These are phyloP conservation scores for Watsonalla binaria DNA, from an alignment of 2,888 invertebrate genomes.

Conservation along the genomic window DNA sequence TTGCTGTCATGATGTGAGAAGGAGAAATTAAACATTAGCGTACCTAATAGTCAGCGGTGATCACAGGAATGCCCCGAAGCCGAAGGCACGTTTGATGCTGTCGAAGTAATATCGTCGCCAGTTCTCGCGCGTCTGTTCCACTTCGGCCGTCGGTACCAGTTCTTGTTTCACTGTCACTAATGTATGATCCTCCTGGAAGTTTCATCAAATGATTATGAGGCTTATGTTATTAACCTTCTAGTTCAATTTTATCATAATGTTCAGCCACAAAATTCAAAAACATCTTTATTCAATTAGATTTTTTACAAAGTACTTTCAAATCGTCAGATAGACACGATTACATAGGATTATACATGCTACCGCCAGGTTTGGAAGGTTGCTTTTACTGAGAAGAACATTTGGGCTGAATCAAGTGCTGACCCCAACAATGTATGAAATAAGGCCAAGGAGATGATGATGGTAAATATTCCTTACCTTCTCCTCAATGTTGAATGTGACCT, in stretches of 20 bases:
- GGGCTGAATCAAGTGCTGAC: too few species aligned
- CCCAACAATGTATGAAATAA: too few species aligned
- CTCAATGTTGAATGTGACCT: conserved; percentile 89
- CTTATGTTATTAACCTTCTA: too few species aligned
- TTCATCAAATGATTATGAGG: not conserved
- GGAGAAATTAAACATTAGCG: not conserved
- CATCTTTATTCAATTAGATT: not conserved
- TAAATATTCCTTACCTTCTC: conserved; percentile 81
- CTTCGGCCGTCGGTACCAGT: conserved; percentile 89
- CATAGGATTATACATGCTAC: too few species aligned
- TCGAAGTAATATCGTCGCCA: conserved; percentile 98
- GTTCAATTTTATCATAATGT: too few species aligned
- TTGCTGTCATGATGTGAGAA: not conserved
- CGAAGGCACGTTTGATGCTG: conserved; percentile 94
- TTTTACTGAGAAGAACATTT: too few species aligned
- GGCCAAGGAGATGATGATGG: too few species aligned
- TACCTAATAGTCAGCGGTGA: conserved; percentile 45
- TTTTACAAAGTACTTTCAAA: too few species aligned
- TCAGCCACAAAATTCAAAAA: too few species aligned
- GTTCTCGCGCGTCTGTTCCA: conserved; percentile 88
- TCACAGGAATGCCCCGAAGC: conserved; percentile 88
- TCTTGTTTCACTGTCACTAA: conserved; percentile 89
- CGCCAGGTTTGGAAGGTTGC: too few species aligned
- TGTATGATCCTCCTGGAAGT: conserved; percentile 88
- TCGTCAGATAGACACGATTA: too few species aligned